A percentile compares a stretch with the other conserved stretches of the same genome.
Conservation (phyloP, 2,113 vertebrate species). For the Coryphaenoides rupestris region DNA sequence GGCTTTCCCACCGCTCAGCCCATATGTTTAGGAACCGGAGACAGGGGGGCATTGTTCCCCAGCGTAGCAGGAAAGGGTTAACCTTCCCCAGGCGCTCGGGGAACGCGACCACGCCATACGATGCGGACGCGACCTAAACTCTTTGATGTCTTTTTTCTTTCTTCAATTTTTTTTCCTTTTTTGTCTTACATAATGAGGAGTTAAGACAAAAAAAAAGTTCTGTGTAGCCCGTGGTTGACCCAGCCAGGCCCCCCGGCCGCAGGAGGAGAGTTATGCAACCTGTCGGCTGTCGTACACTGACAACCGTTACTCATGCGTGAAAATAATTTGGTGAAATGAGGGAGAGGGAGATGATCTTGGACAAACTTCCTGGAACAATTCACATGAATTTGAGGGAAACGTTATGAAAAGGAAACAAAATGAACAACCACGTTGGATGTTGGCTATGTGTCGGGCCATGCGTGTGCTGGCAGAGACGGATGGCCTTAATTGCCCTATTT, state of each 20-base stretch:
- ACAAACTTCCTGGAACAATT: neutral
- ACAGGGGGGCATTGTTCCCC: conserved; percentile 43
- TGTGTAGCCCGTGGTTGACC: neutral
- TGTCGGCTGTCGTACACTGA: conserved; percentile 33
- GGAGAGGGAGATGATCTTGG: no score
- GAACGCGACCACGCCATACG: neutral
- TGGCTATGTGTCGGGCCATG: neutral
- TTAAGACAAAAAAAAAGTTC: neutral
- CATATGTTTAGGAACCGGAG: conserved; percentile 39
- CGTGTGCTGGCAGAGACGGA: neutral
- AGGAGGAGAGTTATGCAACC: conserved; percentile 35
- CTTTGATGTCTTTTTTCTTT: neutral
- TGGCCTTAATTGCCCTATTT: no score
- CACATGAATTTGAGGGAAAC: neutral
- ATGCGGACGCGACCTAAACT: conserved; percentile 1
- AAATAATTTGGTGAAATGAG: neutral
- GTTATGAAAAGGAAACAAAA: no score
- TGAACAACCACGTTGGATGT: no score
- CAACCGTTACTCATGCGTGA: neutral
- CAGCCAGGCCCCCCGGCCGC: neutral
- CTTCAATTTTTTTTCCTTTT: no score
- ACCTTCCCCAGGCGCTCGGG: conserved; percentile 31
- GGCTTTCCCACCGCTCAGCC: conserved; percentile 57
- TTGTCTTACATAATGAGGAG: neutral
- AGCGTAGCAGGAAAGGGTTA: conserved; percentile 13